Conservation (phyloP, 2,888 invertebrate genomes). For the Ochropleura plecta region DNA sequence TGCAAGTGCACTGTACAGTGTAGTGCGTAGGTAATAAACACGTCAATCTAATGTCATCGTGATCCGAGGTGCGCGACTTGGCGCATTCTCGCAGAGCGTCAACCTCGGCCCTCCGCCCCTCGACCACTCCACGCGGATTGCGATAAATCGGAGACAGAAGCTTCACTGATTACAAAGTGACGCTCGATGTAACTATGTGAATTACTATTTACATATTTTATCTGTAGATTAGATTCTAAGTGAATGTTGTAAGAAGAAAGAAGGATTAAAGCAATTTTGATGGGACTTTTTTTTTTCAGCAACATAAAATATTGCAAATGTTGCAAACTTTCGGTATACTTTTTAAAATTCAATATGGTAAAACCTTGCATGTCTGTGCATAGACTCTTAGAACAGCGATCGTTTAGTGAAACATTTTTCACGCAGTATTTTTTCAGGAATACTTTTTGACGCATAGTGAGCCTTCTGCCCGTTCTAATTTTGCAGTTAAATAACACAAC, state of each 20-base stretch:
- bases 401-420: not conserved
- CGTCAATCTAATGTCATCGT: constrained; percentile 83
- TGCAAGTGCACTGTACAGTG: constrained; percentile 65
- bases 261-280: not conserved
- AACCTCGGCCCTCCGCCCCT: constrained; percentile 81
- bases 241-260: not conserved
- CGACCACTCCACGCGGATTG: constrained; percentile 66
- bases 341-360: too few relatives aligned
- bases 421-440: not conserved
- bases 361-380: not conserved
- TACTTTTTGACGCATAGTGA: constrained; percentile 9
- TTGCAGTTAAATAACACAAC: constrained; percentile 64
- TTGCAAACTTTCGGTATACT: too few relatives aligned
- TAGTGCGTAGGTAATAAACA: constrained; percentile 78
- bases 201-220: not conserved
- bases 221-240: not conserved
- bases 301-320: not conserved
- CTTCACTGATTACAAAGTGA: constrained; percentile 23
- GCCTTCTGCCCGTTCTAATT: constrained; percentile 38
- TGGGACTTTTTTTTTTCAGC: not conserved
- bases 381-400: not conserved
- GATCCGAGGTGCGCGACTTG: constrained; percentile 78
- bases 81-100: constrained; percentile 87
- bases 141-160: constrained; percentile 50
- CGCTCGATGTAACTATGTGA: not conserved